Evolutionary conservation across 2,113 vertebrate species (phyloP).

Genomic region (Meles meles): DNA sequence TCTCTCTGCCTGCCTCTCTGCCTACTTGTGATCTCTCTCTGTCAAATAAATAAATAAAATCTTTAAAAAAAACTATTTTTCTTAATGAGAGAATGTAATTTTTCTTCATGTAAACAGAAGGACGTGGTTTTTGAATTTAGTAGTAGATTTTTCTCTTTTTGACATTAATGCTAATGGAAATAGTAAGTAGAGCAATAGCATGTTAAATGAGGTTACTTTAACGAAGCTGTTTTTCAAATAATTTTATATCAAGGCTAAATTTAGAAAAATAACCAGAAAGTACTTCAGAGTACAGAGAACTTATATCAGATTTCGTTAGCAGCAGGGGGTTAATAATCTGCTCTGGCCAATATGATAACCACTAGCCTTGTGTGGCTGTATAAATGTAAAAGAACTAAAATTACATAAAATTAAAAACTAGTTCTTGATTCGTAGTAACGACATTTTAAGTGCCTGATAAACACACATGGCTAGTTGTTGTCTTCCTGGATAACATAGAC

Average conservation of each 20-base stretch:
- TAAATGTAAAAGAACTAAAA: neutral
- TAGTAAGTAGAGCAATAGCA: neutral
- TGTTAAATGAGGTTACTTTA: neutral
- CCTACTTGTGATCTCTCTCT: too few relatives aligned
- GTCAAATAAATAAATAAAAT: too few relatives aligned
- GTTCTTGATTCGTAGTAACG: neutral
- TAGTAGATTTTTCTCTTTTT: neutral
- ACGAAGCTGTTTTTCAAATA: neutral
- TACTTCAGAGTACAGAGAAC: neutral
- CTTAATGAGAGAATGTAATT: neutral
- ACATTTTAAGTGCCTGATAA: fast-evolving
- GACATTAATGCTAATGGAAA: neutral
- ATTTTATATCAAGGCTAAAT: neutral
- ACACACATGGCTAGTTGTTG: fast-evolving
- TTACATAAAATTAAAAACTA: neutral
- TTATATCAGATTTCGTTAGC: neutral
- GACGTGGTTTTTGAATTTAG: neutral
- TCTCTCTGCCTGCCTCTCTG: too few relatives aligned
- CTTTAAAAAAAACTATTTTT: neutral
- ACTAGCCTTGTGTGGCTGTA: neutral
- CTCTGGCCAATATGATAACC: neutral
- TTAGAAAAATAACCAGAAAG: neutral
- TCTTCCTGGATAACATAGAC: neutral
- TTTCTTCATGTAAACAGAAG: neutral
- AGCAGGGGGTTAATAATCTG: neutral